Percentiles rank a stretch among this genome's conserved stretches.
Evolutionary conservation across 2,888 invertebrate species (phyloP).

Genomic region (Cylloceria caligata): DNA sequence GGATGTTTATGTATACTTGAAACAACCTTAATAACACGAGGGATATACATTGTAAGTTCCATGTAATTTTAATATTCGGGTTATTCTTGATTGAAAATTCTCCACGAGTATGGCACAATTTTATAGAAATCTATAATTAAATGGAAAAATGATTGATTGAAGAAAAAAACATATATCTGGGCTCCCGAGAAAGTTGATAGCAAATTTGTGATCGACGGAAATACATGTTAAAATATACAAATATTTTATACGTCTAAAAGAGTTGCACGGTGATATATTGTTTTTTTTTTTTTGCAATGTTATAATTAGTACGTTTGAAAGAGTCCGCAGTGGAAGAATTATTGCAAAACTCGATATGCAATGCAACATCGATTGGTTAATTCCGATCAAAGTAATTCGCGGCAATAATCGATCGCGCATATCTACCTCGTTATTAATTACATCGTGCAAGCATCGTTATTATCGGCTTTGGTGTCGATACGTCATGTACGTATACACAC

Average conservation of each 20-base stretch:
- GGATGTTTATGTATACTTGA: no score
- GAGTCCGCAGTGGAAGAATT: neutral
- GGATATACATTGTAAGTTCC: no score
- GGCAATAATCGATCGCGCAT: conserved; percentile 43
- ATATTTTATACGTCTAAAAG: neutral
- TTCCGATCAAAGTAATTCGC: conserved; percentile 35
- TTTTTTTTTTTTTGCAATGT: neutral
- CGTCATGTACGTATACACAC: conserved; percentile 6
- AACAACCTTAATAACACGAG: no score
- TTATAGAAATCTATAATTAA: no score
- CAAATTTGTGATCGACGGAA: no score
- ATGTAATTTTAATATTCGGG: no score
- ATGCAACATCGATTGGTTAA: conserved; percentile 29
- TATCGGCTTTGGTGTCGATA: conserved; percentile 42
- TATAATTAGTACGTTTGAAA: conserved; percentile 1
- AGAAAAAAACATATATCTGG: no score
- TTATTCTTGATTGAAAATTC: no score
- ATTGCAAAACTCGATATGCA: conserved; percentile 1
- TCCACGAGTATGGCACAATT: no score
- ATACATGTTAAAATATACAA: neutral
- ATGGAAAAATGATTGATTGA: no score
- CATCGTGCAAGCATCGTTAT: conserved; percentile 45
- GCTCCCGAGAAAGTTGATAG: no score
- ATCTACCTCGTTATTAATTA: conserved; percentile 60
- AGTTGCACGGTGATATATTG: neutral